phyloP scores from a whole-genome alignment of 2,113 vertebrate genomes.

The Lutjanus erythropterus region DNA sequence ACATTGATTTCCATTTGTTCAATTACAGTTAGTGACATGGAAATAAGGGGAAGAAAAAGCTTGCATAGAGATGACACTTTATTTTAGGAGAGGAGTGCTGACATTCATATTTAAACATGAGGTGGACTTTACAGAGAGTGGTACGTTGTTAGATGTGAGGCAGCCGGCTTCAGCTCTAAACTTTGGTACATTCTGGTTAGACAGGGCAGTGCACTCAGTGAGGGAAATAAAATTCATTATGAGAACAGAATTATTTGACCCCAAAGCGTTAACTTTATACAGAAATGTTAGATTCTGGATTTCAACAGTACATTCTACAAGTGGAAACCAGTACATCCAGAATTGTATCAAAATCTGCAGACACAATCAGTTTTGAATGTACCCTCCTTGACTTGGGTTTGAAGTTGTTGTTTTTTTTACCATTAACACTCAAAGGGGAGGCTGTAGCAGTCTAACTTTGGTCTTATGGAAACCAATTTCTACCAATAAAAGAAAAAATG shows the following conservation, averaged over 20 bases:
- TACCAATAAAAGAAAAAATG: neutral
- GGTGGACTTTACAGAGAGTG: constrained; percentile 44
- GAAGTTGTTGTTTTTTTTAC: neutral
- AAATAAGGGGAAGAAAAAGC: neutral
- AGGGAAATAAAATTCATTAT: constrained; percentile 1
- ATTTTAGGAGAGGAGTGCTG: constrained; percentile 38
- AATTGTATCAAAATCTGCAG: neutral
- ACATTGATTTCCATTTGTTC: constrained; percentile 15
- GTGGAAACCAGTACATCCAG: neutral
- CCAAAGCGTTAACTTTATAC: neutral
- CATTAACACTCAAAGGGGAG: neutral
- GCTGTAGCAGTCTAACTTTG: constrained; percentile 3
- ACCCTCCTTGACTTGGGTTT: neutral
- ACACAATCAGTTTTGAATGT: neutral
- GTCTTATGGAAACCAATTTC: neutral
- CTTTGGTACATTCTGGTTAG: constrained; percentile 76
- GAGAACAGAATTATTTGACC: neutral
- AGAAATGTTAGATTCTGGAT: neutral
- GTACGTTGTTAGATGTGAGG: constrained; percentile 18
- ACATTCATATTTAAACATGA: constrained; percentile 59
- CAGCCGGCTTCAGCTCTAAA: constrained; percentile 37
- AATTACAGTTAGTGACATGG: neutral
- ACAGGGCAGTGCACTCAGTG: constrained; percentile 33
- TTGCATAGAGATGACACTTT: constrained; percentile 60
- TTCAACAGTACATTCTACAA: constrained; percentile 3